These are phyloP conservation scores for Gallirallus australis DNA, from an alignment of 2,797 vertebrate genomes.

Conservation along the genomic window DNA sequence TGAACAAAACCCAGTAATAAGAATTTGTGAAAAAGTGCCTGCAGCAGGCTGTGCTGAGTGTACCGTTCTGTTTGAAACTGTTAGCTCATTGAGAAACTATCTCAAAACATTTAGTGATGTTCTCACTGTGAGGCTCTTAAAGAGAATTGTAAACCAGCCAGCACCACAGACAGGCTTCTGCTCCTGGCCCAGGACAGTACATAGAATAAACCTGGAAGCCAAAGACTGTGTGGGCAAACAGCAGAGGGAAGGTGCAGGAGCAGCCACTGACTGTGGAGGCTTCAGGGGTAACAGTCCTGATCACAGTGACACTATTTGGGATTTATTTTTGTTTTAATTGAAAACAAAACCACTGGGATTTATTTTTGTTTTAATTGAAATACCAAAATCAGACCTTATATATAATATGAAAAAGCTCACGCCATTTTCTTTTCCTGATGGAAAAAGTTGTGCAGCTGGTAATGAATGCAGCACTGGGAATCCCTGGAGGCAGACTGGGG, in stretches of 20 bases:
- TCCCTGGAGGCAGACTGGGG: not conserved
- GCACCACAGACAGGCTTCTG: not conserved
- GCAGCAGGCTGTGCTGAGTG: not conserved
- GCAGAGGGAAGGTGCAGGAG: not conserved
- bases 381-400: not conserved
- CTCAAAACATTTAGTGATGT: not conserved
- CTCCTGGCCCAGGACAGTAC: not conserved
- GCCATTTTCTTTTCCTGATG: not conserved
- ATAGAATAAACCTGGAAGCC: not conserved
- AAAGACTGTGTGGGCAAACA: not conserved
- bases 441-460: not conserved
- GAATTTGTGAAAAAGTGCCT: accelerated
- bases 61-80: not conserved
- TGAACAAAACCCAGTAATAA: not conserved
- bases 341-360: not conserved
- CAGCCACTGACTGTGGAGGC: not conserved
- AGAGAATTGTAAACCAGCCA: not conserved
- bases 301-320: not conserved
- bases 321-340: not conserved
- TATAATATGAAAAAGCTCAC: not conserved
- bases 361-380: not conserved
- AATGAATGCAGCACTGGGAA: not conserved
- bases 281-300: not conserved
- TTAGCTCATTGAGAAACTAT: not conserved
- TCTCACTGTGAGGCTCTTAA: not conserved